These are phyloP conservation scores for Auanema sp. DNA, from an alignment of 2,888 invertebrate species.

Conservation along the genomic window DNA sequence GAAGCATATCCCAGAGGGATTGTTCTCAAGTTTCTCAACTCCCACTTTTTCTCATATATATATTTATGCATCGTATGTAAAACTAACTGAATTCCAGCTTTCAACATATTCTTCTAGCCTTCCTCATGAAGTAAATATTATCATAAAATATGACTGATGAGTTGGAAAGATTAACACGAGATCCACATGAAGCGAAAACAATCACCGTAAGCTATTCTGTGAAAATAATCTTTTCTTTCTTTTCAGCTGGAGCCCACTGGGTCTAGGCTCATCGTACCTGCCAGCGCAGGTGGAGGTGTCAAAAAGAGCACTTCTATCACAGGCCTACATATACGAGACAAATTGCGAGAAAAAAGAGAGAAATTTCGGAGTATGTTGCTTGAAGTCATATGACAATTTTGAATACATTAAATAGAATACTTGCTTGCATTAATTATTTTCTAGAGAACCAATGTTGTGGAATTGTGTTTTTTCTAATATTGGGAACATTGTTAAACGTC, in stretches of 20 bases:
- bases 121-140: too few species aligned
- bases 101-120: too few species aligned
- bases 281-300: conserved; percentile 6
- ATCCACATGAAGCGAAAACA: not conserved
- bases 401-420: not conserved
- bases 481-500: conserved; percentile 37
- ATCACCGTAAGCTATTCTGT: not conserved
- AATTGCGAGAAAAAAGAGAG: conserved; percentile 21
- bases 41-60: too few species aligned
- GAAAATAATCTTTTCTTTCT: too few species aligned
- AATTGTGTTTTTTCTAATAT: conserved; percentile 34
- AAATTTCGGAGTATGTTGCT: conserved; percentile 21
- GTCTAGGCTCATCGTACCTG: too few species aligned
- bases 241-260: too few species aligned
- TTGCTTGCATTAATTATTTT: conserved; percentile 9
- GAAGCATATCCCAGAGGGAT: too few species aligned
- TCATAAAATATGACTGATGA: not conserved
- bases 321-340: conserved; percentile 14
- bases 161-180: not conserved
- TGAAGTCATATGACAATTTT: not conserved
- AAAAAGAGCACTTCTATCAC: conserved; percentile 24
- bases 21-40: too few species aligned
- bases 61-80: too few species aligned
- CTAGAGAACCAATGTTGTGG: conserved; percentile 48
- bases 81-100: too few species aligned